Conservation (phyloP, 2,113 vertebrate genomes). For the Scomber scombrus region DNA sequence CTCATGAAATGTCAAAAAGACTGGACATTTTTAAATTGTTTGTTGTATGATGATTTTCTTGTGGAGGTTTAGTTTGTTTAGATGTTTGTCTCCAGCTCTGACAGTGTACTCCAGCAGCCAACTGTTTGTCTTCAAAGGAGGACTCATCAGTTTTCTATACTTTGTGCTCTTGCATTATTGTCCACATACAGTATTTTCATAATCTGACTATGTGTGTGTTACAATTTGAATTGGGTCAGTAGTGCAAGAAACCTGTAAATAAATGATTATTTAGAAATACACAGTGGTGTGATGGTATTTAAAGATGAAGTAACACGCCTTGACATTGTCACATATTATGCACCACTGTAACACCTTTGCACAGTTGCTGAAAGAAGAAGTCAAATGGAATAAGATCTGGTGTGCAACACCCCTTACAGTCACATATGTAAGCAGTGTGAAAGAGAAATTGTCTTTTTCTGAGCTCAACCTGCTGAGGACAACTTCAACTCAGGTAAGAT, state of each 20-base stretch:
- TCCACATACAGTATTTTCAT: conserved; percentile 56
- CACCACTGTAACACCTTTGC: background rate
- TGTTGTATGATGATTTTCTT: conserved; percentile 3
- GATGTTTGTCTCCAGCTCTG: conserved; percentile 27
- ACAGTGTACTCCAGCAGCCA: conserved; percentile 17
- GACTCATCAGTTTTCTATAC: conserved; percentile 50
- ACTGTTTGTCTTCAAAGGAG: conserved; percentile 33
- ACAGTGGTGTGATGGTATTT: background rate
- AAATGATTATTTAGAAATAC: conserved; percentile 62
- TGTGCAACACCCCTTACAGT: background rate
- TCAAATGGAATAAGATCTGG: background rate
- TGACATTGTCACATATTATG: background rate
- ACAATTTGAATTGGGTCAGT: conserved; percentile 48
- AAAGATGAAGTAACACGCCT: background rate
- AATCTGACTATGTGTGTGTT: conserved; percentile 22
- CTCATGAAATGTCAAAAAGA: background rate
- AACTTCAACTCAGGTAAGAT: conserved; percentile 25
- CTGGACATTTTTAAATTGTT: conserved; percentile 12
- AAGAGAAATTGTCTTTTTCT: background rate
- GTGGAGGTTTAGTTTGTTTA: conserved; percentile 30
- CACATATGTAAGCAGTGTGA: background rate
- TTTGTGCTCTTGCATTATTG: conserved; percentile 52
- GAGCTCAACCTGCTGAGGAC: background rate
- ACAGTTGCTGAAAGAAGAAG: too few species aligned
- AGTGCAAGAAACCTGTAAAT: conserved; percentile 75